phyloP scores from a whole-genome alignment of 2,113 vertebrate species.

The Maccullochella peelii region DNA sequence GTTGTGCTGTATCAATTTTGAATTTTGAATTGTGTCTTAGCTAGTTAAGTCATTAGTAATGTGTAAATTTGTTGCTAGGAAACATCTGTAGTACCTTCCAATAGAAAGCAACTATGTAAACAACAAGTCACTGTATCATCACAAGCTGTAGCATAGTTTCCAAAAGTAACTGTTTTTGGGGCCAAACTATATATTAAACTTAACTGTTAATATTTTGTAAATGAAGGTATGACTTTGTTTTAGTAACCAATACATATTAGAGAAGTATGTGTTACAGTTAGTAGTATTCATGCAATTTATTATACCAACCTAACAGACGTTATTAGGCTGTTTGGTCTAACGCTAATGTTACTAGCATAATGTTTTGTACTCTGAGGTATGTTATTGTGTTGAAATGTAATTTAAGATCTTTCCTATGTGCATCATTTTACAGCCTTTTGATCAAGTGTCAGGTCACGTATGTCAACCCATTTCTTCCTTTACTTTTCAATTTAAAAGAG shows the following conservation, averaged over 20 bases:
- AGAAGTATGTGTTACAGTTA: background rate
- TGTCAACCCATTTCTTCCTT: background rate
- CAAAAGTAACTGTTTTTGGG: background rate
- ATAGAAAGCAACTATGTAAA: background rate
- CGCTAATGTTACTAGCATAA: background rate
- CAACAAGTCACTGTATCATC: background rate
- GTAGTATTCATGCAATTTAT: background rate
- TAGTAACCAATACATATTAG: too few relatives aligned
- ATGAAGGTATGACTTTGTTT: too few relatives aligned
- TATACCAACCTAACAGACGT: background rate
- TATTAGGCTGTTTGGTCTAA: background rate
- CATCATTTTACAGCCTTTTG: background rate
- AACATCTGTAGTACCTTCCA: background rate
- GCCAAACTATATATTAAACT: background rate
- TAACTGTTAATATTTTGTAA: background rate
- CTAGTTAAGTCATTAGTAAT: background rate
- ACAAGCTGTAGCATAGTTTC: background rate
- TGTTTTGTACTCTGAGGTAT: background rate
- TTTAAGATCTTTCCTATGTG: background rate
- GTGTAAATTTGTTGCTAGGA: background rate
- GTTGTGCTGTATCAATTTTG: background rate
- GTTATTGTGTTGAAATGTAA: background rate
- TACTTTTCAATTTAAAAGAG: background rate
- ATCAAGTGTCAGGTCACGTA: background rate
- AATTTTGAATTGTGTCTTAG: background rate